phyloP scores from a whole-genome alignment of 2,797 vertebrate genomes.

The Manis javanica region DNA sequence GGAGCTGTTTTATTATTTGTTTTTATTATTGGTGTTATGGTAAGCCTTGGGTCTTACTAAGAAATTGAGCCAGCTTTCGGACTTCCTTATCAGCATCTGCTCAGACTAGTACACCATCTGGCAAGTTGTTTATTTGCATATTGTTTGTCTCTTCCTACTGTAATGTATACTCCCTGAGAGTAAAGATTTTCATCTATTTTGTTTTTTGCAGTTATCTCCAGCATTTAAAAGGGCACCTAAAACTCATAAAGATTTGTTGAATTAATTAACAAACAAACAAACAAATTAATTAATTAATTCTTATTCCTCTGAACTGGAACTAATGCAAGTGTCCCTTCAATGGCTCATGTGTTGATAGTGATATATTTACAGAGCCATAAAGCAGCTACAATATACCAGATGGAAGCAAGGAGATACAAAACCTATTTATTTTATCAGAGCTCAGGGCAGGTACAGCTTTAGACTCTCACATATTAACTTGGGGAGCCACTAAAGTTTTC shows the following conservation, averaged over 20 bases:
- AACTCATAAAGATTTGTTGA: background rate
- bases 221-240: background rate
- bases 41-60: background rate
- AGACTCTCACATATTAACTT: background rate
- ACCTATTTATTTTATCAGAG: background rate
- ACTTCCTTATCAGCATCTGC: background rate
- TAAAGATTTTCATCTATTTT: background rate
- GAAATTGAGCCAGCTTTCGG: background rate
- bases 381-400: background rate
- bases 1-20: background rate
- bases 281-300: background rate
- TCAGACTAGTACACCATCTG: background rate
- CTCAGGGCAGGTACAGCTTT: background rate
- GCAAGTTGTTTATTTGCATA: background rate
- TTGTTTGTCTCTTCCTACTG: background rate
- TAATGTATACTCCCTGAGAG: background rate
- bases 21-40: background rate
- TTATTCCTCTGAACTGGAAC: background rate
- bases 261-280: background rate
- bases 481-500: background rate
- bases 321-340: background rate
- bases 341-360: background rate
- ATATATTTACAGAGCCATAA: slow-evolving; percentile 35
- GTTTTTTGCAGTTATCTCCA: background rate
- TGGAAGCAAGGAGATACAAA: background rate